Evolutionary conservation across 1,140 invertebrate genomes (phyloP).

Genomic region (Battus philenor): DNA sequence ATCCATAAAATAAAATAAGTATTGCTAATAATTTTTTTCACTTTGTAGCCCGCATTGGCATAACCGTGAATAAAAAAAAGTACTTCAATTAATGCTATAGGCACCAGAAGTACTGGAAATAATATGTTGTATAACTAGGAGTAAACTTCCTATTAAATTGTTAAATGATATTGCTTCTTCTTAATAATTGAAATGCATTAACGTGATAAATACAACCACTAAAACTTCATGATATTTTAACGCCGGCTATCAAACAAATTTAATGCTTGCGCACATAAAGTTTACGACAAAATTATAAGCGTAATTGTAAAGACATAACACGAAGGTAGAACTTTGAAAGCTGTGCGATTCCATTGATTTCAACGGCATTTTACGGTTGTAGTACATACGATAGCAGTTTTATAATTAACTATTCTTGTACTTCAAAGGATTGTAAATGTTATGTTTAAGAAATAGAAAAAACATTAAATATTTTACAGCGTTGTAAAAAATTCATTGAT

Average conservation of each 20-base stretch:
- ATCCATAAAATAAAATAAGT: no score
- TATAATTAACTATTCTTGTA: constrained; percentile 1
- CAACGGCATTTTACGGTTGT: constrained; percentile 1
- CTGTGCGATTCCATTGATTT: constrained; percentile 7
- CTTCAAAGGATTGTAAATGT: constrained; percentile 1
- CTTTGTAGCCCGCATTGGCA: no score
- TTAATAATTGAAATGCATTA: no score
- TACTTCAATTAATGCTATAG: no score
- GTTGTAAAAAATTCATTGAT: no score
- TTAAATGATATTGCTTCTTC: no score
- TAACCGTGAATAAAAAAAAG: no score
- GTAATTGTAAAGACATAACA: constrained; percentile 13
- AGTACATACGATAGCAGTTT: constrained; percentile 1
- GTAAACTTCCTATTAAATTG: not conserved
- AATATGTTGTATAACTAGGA: not conserved
- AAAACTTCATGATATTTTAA: constrained; percentile 19
- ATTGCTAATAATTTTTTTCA: no score
- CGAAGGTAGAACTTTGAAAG: constrained; percentile 6
- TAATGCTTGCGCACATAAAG: constrained; percentile 11
- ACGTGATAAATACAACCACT: constrained; percentile 3
- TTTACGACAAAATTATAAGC: constrained; percentile 17
- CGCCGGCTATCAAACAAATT: constrained; percentile 8
- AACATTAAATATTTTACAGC: no score
- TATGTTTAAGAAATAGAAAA: not conserved
- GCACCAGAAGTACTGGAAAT: no score